These are phyloP conservation scores for Brachionus manjavacas DNA, from an alignment of 1,140 invertebrate species.

Conservation along the genomic window DNA sequence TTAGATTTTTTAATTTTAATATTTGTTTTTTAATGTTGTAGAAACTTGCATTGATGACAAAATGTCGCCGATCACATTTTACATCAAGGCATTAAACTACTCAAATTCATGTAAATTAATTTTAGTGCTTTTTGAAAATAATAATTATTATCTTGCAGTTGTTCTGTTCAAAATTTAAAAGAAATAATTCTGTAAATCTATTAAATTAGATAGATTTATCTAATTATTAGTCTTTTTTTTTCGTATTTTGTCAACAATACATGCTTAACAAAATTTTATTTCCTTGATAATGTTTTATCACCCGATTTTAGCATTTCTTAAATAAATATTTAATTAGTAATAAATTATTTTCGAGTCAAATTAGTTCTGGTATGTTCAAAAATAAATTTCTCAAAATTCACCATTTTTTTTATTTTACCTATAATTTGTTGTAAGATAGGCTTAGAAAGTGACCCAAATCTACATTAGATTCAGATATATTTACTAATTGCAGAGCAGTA, in stretches of 20 bases:
- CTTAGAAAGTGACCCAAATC: neutral
- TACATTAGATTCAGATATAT: neutral
- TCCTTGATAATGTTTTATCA: neutral
- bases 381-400: neutral
- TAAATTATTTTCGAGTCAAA: neutral
- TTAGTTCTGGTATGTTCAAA: neutral
- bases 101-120: neutral
- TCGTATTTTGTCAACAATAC: no score
- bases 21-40: no score
- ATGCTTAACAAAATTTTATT: no score
- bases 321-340: neutral
- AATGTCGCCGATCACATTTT: neutral
- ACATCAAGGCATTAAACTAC: neutral
- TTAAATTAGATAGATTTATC: no score
- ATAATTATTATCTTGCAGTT: no score
- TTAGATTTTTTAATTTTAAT: no score
- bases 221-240: no score
- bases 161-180: no score
- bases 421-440: neutral
- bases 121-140: no score
- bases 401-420: neutral
- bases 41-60: neutral
- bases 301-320: neutral
- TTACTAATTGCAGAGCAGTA: no score
- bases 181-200: no score